Conservation (phyloP, 2,113 vertebrate species). For the Neogobius melanostomus region DNA sequence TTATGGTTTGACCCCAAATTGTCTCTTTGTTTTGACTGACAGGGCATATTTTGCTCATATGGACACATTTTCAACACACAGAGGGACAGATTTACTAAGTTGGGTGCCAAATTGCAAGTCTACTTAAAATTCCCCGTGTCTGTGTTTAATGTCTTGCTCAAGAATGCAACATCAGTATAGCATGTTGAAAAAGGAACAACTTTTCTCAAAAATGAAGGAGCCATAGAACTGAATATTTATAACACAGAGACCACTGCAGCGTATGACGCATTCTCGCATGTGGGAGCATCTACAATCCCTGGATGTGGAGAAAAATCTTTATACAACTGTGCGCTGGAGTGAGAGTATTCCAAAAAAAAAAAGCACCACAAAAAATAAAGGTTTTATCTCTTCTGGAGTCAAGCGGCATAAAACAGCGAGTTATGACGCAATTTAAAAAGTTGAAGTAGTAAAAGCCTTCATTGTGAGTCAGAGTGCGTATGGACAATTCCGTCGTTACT, state of each 20-base stretch:
- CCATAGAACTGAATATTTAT: conserved; percentile 7
- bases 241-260: not conserved
- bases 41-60: no score
- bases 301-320: not conserved
- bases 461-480: not conserved
- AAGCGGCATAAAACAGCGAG: not conserved
- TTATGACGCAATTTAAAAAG: conserved; percentile 1
- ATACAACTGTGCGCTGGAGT: not conserved
- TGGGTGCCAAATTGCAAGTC: no score
- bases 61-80: no score
- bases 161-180: not conserved
- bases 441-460: conserved; percentile 1
- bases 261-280: not conserved
- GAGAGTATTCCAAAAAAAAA: not conserved
- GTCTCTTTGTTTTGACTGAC: no score
- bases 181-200: no score
- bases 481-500: conserved; percentile 2
- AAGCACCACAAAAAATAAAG: not conserved
- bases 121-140: no score
- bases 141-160: not conserved
- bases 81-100: no score
- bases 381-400: not conserved
- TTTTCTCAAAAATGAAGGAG: no score
- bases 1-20: no score
- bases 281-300: not conserved